Evolutionary conservation across 2,888 invertebrate species (phyloP).

Genomic region (Amitus sp.): DNA sequence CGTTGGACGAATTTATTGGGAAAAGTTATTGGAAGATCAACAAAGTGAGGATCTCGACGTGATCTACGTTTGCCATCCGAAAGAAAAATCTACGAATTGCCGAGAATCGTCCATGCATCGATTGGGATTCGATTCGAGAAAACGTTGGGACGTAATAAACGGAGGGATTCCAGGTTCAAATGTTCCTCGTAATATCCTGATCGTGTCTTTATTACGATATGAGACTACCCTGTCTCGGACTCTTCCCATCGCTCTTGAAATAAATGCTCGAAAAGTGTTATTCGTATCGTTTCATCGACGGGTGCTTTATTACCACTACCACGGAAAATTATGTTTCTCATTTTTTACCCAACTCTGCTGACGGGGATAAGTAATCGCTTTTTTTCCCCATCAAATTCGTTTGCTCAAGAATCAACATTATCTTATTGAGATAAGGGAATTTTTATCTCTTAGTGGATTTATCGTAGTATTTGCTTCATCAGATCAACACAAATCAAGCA

Average conservation of each 20-base stretch:
- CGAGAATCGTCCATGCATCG: constrained; percentile 25
- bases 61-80: constrained; percentile 50
- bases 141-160: constrained; percentile 21
- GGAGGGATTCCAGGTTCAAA: constrained; percentile 15
- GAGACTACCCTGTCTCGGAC: background rate
- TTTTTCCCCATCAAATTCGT: too few relatives aligned
- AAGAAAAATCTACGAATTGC: constrained; percentile 47
- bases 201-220: constrained; percentile 12
- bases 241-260: background rate
- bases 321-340: background rate
- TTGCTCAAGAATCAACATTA: too few relatives aligned
- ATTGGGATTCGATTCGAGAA: constrained; percentile 30
- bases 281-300: constrained; percentile 1
- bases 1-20: constrained; percentile 24
- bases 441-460: too few relatives aligned
- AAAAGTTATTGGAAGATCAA: constrained; percentile 36
- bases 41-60: constrained; percentile 48
- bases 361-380: background rate
- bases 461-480: too few relatives aligned
- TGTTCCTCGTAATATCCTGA: constrained; percentile 19
- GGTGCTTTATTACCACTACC: background rate
- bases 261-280: background rate
- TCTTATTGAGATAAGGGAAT: too few relatives aligned
- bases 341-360: background rate
- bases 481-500: too few relatives aligned